These are phyloP conservation scores for Varanus komodoensis DNA, from an alignment of 2,113 vertebrate species.

Conservation along the genomic window DNA sequence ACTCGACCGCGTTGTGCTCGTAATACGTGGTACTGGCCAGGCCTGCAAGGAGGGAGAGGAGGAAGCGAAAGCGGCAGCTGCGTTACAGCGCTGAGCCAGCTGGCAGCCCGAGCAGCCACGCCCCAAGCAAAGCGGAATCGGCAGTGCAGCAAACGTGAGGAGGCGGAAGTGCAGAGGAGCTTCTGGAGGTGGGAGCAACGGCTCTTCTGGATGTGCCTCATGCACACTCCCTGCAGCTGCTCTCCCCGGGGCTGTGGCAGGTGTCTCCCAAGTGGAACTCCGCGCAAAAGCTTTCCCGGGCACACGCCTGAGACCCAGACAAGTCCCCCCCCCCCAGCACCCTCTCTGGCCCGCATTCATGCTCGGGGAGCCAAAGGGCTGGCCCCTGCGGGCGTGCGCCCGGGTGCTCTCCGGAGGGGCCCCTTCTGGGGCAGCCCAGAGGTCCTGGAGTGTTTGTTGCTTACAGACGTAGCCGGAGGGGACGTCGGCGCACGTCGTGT, in stretches of 20 bases:
- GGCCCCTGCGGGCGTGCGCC: no score
- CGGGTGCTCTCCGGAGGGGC: not conserved
- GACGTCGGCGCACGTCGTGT: constrained; percentile 84
- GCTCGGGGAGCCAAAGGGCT: not conserved
- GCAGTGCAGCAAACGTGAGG: not conserved
- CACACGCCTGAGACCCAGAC: no score
- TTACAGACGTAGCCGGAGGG: constrained; percentile 93
- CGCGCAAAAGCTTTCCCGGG: no score
- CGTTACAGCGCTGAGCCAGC: not conserved
- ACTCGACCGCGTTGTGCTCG: constrained; percentile 76
- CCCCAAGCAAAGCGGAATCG: not conserved
- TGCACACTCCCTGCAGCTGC: no score
- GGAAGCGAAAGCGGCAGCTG: no score
- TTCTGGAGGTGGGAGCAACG: not conserved
- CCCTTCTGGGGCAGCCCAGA: no score
- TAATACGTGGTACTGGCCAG: constrained; percentile 86
- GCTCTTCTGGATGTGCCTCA: not conserved
- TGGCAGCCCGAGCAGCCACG: not conserved
- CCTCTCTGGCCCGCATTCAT: no score
- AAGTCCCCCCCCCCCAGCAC: no score
- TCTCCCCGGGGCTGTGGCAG: not conserved
- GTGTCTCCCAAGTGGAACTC: no score
- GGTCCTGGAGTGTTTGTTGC: constrained; percentile 50
- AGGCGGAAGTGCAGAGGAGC: not conserved
- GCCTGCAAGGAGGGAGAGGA: constrained; percentile 76